Conservation (phyloP, 1,140 invertebrate species). For the Brachionus asplanchnoidis region DNA sequence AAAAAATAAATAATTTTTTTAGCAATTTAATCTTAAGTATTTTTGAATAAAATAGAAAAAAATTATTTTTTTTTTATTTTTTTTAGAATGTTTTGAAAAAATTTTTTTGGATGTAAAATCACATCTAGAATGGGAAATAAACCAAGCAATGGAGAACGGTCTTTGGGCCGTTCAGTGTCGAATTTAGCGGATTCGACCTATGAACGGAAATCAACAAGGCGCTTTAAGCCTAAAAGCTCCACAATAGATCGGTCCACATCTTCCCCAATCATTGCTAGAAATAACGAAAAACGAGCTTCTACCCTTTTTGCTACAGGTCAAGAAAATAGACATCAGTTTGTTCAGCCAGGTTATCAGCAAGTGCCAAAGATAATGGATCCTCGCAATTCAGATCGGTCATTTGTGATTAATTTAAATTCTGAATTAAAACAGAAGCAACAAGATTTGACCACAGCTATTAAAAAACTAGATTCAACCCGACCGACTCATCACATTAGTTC, state of each 20-base stretch:
- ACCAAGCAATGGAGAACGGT: background rate
- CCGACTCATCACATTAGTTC: background rate
- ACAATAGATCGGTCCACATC: constrained; percentile 28
- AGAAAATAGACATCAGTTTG: background rate
- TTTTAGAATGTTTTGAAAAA: background rate
- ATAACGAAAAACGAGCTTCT: background rate
- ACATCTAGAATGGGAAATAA: constrained; percentile 38
- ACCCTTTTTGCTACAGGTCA: background rate
- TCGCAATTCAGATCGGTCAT: background rate
- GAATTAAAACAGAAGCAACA: constrained; percentile 10
- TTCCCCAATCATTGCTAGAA: constrained; percentile 22
- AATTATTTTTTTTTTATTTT: background rate
- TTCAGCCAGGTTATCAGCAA: background rate
- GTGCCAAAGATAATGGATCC: background rate
- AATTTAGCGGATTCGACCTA: background rate
- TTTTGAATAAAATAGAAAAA: background rate
- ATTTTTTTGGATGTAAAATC: background rate
- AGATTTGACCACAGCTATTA: constrained; percentile 30
- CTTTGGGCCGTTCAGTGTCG: background rate
- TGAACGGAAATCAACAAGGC: background rate
- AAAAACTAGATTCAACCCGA: constrained; percentile 9
- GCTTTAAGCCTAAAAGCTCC: background rate
- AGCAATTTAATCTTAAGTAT: too few relatives aligned
- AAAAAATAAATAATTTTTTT: too few relatives aligned
- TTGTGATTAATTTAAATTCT: background rate